Evolutionary conservation across 1,140 invertebrate genomes (phyloP).

Genomic region (Lycorma delicatula): DNA sequence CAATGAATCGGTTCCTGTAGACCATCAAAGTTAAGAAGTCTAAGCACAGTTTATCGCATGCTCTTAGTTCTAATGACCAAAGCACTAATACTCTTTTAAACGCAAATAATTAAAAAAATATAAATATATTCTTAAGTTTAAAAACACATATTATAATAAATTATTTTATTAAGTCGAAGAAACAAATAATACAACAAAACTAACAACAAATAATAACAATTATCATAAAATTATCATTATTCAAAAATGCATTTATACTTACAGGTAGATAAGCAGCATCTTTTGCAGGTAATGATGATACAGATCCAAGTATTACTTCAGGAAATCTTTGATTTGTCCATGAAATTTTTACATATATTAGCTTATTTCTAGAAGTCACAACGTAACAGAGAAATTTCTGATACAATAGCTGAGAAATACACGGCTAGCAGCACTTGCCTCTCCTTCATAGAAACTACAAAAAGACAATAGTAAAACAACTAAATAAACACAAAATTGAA

Average conservation of each 20-base stretch:
- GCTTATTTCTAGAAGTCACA: constrained; percentile 49
- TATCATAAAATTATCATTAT: too few relatives aligned
- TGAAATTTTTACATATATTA: constrained; percentile 67
- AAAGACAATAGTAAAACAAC: not conserved
- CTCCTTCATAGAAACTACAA: constrained; percentile 35
- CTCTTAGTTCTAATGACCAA: too few relatives aligned
- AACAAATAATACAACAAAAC: too few relatives aligned
- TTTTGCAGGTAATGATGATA: constrained; percentile 62
- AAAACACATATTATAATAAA: too few relatives aligned
- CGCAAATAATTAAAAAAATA: too few relatives aligned
- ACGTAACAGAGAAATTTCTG: constrained; percentile 83
- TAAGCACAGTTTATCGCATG: too few relatives aligned
- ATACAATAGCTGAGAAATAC: constrained; percentile 66
- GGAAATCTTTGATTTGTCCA: constrained; percentile 52
- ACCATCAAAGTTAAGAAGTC: too few relatives aligned
- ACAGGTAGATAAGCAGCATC: constrained; percentile 72
- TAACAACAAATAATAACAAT: too few relatives aligned
- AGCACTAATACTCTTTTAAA: too few relatives aligned
- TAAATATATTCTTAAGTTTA: too few relatives aligned
- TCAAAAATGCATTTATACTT: constrained; percentile 19
- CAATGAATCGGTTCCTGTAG: too few relatives aligned
- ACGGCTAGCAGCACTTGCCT: constrained; percentile 52
- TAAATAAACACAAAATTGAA: not conserved
- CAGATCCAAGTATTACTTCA: constrained; percentile 63
- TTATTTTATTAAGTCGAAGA: too few relatives aligned